Evolutionary conservation across 2,113 vertebrate species (phyloP).

Genomic region (Eira barbara): DNA sequence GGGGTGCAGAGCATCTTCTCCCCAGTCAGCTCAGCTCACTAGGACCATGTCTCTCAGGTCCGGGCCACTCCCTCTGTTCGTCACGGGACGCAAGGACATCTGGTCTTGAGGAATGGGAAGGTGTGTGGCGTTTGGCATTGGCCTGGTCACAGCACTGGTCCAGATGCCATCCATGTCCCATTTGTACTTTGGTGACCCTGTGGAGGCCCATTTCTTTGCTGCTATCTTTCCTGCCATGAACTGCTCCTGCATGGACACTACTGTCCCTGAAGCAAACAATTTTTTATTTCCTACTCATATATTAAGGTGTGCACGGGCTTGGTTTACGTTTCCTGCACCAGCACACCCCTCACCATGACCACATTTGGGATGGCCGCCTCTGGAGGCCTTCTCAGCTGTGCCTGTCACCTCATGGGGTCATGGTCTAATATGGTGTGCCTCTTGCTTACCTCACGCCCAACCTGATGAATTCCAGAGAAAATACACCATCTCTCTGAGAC

Average conservation of each 20-base stretch:
- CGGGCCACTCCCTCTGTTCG: background rate
- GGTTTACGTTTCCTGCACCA: background rate
- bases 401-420: background rate
- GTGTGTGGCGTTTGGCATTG: background rate
- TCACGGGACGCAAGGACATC: too few relatives aligned
- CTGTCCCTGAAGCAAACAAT: background rate
- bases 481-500: background rate
- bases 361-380: background rate
- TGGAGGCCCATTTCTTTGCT: background rate
- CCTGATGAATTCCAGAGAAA: background rate
- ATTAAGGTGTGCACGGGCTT: background rate
- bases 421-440: background rate
- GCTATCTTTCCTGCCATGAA: background rate
- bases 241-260: background rate
- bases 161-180: background rate
- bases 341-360: accelerated
- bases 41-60: background rate
- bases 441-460: background rate
- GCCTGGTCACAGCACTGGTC: background rate
- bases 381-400: background rate
- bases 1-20: background rate
- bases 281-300: background rate
- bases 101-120: background rate
- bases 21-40: background rate
- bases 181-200: background rate